phyloP scores from a whole-genome alignment of 2,888 invertebrate genomes.

The Synanthedon vespiformis region DNA sequence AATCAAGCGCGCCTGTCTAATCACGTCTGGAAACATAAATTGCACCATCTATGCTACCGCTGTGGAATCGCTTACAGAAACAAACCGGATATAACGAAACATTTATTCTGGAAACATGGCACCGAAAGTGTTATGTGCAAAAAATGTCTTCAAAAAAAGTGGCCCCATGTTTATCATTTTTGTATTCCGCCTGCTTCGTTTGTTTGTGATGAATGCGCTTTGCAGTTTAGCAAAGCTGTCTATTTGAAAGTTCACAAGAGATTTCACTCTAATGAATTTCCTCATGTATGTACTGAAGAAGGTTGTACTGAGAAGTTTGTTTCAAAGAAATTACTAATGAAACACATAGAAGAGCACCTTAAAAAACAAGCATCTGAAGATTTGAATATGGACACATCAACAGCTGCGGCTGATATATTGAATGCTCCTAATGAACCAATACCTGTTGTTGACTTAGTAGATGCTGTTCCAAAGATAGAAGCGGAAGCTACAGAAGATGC shows the following conservation, averaged over 20 bases:
- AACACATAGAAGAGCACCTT: slow-evolving; percentile 76
- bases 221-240: slow-evolving; percentile 80
- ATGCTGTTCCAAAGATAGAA: slow-evolving; percentile 39
- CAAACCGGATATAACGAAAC: slow-evolving; percentile 89
- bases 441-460: slow-evolving; percentile 48
- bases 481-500: slow-evolving; percentile 40
- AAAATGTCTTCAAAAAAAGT: slow-evolving; percentile 87
- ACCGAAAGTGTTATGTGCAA: slow-evolving; percentile 89
- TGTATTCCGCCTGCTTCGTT: slow-evolving; percentile 85
- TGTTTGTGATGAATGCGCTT: slow-evolving; percentile 83
- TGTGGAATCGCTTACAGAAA: slow-evolving; percentile 90
- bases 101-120: slow-evolving; percentile 93
- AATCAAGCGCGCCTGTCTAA: slow-evolving; percentile 85
- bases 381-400: slow-evolving; percentile 31
- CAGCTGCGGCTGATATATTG: neutral
- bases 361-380: slow-evolving; percentile 40
- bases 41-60: slow-evolving; percentile 87
- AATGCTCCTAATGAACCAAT: slow-evolving; percentile 33
- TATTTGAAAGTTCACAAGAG: slow-evolving; percentile 87
- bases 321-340: slow-evolving; percentile 80
- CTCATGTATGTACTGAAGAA: slow-evolving; percentile 79
- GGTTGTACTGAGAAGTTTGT: slow-evolving; percentile 83
- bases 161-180: slow-evolving; percentile 93
- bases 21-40: slow-evolving; percentile 92
- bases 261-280: slow-evolving; percentile 77